These are phyloP conservation scores for Cheiracanthium punctorium DNA, from an alignment of 2,888 invertebrate species.

Conservation along the genomic window DNA sequence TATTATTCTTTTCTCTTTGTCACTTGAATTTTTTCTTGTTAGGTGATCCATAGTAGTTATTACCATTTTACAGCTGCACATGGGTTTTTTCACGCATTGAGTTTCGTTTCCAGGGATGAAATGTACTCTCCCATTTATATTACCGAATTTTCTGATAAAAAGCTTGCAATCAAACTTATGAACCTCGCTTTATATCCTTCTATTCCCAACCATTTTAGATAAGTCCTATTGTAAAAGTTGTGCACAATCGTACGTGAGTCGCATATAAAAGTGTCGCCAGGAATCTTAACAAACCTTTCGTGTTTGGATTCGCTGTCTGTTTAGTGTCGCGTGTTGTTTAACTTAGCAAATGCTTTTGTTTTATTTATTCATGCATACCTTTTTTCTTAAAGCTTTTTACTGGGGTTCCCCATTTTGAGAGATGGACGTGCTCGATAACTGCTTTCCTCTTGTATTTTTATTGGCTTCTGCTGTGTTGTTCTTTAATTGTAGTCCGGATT, in stretches of 20 bases:
- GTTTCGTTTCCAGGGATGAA: no score
- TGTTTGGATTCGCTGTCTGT: not conserved
- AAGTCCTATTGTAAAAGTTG: not conserved
- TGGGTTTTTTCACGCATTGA: no score
- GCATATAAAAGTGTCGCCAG: not conserved
- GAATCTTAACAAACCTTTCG: slow-evolving; percentile 6
- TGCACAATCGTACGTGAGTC: not conserved
- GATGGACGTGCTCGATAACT: slow-evolving; percentile 58
- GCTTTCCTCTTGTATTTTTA: slow-evolving; percentile 30
- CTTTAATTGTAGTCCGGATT: slow-evolving; percentile 60
- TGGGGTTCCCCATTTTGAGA: slow-evolving; percentile 21
- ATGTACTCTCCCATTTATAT: no score
- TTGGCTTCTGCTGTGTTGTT: slow-evolving; percentile 44
- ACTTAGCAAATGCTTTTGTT: slow-evolving; percentile 1
- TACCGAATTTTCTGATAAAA: no score
- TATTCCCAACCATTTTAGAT: not conserved
- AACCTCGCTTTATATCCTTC: not conserved
- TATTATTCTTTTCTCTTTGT: no score
- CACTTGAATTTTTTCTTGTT: no score
- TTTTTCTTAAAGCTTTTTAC: slow-evolving; percentile 27
- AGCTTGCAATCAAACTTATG: not conserved
- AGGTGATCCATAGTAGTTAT: no score
- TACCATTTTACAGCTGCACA: no score
- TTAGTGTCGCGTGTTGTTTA: slow-evolving; percentile 31
- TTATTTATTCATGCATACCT: no score